These are phyloP conservation scores for Pheosia tremula DNA, from an alignment of 2,888 invertebrate species.

Conservation along the genomic window DNA sequence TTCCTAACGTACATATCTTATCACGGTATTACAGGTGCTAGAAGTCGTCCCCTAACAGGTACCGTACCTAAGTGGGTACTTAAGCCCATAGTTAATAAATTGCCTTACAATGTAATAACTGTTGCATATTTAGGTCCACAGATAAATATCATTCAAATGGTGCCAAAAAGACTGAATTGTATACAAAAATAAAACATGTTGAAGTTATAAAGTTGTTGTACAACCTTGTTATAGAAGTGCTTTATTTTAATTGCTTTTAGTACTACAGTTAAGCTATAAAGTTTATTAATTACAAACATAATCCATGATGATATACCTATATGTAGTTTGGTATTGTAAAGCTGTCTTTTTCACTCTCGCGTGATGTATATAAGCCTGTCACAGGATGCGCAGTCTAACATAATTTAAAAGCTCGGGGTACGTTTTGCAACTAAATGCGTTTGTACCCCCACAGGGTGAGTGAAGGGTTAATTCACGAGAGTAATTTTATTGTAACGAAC, in stretches of 20 bases:
- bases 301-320: no score
- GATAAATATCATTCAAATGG: no score
- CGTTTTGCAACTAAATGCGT: slow-evolving; percentile 51
- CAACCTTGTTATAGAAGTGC: no score
- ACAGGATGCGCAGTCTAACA: slow-evolving; percentile 55
- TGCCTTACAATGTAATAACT: no score
- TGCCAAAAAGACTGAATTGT: no score
- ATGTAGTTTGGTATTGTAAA: neutral
- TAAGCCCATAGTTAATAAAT: no score
- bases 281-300: no score
- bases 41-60: slow-evolving; percentile 2
- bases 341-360: neutral
- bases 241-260: no score
- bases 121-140: no score
- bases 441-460: slow-evolving; percentile 41
- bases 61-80: neutral
- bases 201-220: no score
- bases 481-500: slow-evolving; percentile 70
- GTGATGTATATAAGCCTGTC: slow-evolving; percentile 41
- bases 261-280: no score
- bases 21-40: slow-evolving; percentile 30
- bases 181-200: no score
- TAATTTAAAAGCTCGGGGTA: slow-evolving; percentile 55
- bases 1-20: slow-evolving; percentile 28
- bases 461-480: slow-evolving; percentile 61